These are phyloP conservation scores for Diplogasteroides magnus DNA, from an alignment of 1,140 invertebrate species.

Conservation along the genomic window DNA sequence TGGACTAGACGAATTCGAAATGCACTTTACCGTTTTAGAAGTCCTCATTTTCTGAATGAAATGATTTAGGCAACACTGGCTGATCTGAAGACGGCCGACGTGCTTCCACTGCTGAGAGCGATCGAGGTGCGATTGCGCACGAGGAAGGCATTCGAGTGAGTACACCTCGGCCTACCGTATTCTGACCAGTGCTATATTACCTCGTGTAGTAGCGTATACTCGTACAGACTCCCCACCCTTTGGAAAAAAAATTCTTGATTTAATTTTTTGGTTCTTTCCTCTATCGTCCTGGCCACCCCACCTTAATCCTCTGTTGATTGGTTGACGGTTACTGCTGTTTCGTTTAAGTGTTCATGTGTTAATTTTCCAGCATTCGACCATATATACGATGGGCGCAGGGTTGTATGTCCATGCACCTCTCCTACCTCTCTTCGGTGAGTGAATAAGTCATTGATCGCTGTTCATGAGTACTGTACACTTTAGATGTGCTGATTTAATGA, in stretches of 20 bases:
- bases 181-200: too few relatives aligned
- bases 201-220: too few relatives aligned
- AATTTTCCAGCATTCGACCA: slow-evolving; percentile 31
- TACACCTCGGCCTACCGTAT: neutral
- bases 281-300: neutral
- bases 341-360: neutral
- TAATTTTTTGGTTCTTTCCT: neutral
- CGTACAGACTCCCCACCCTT: too few relatives aligned
- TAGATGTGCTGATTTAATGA: neutral
- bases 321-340: neutral
- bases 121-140: slow-evolving; percentile 23
- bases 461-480: slow-evolving; percentile 1
- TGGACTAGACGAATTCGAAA: too few relatives aligned
- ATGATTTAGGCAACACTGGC: slow-evolving; percentile 22
- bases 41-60: too few relatives aligned
- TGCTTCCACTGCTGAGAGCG: slow-evolving; percentile 29
- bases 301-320: neutral
- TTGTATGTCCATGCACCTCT: slow-evolving; percentile 19
- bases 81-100: slow-evolving; percentile 23
- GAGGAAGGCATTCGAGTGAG: slow-evolving; percentile 23
- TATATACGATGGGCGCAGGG: slow-evolving; percentile 28
- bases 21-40: too few relatives aligned
- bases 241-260: too few relatives aligned
- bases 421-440: slow-evolving; percentile 26
- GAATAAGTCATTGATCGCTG: too few relatives aligned